Evolutionary conservation across 2,888 invertebrate genomes (phyloP), one percentile per base, ranked within the genome.

Genomic region (Diarsia mendica): DNA sequence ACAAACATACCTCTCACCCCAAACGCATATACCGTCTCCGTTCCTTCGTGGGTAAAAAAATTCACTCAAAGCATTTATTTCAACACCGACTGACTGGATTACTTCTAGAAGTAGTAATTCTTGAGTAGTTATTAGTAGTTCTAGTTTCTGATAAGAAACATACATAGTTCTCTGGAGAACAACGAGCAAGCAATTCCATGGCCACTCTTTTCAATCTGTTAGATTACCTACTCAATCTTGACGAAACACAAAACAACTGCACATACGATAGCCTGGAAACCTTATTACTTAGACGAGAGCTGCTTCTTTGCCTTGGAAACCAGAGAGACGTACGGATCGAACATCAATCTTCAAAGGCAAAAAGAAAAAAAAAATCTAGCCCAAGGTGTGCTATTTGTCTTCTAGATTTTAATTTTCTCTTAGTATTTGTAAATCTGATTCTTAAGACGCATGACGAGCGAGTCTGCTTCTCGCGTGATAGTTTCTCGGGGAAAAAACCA

Each of bases 281-380:
- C 18, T 46, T 20, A 63, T 68, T n/a, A 69, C 28, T 48, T 48
- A 61, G 11, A 53, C 39, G 3, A 61, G 33, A 77, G 13, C 10
- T 48, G n/a, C n/a, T 51, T 20, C 18, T 2, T 3, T 48, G 53
- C 39, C 53, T 78, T 28, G 44, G 28, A 20, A 28, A 10, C 72
- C 4, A 49, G 8, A 10, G 15, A 65, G 23, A 51, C 33, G 44
- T n/a, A 78, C 33, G 44, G 28, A 78, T 48, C 20, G 48, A 68
- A 51, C 18, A 68, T 77, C 69, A 76, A 63, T 63, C 69, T 76
- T 67, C 20, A 53, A 39, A 44, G 53, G 10, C 18, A 48, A 48
- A 61, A 20, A 77, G 61, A 48, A 77, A 61, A 73, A 2, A 51
- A 53, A 44, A n/a, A 46, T 60, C 46, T n/a, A 39, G n/a, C n/a